These are phyloP conservation scores for Chrysina gloriosa DNA, from an alignment of 2,888 invertebrate genomes.

Conservation along the genomic window DNA sequence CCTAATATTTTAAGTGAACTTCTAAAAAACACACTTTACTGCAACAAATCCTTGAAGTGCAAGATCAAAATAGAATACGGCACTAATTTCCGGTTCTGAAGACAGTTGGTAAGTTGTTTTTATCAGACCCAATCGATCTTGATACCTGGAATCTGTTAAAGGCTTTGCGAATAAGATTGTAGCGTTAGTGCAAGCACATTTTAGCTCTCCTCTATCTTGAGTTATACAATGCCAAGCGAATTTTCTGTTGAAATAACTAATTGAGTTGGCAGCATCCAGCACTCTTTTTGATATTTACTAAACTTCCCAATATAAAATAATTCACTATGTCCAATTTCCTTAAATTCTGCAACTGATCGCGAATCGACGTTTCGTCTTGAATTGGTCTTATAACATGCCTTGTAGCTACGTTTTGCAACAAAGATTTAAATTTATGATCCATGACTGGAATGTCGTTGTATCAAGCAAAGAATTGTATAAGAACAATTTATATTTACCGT, in stretches of 20 bases:
- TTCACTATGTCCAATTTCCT: conserved; percentile 89
- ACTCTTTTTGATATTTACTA: conserved; percentile 73
- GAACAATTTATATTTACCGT: conserved; percentile 68
- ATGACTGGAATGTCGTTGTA: conserved; percentile 72
- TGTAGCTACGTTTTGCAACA: conserved; percentile 90
- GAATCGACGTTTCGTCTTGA: conserved; percentile 68
- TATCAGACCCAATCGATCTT: conserved; percentile 77
- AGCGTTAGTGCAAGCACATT: conserved; percentile 81
- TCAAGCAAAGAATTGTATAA: not conserved
- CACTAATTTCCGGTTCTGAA: conserved; percentile 79
- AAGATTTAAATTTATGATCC: conserved; percentile 93
- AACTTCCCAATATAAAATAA: conserved; percentile 85
- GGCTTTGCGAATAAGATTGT: conserved; percentile 82
- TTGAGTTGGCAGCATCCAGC: conserved; percentile 72
- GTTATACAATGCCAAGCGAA: conserved; percentile 90
- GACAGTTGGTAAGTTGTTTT: conserved; percentile 79
- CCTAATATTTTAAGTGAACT: not conserved
- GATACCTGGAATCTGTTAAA: conserved; percentile 74
- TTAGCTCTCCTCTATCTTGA: conserved; percentile 78
- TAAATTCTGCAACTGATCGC: conserved; percentile 77
- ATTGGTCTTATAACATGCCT: conserved; percentile 86
- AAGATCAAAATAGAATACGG: conserved; percentile 91
- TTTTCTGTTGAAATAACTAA: conserved; percentile 81
- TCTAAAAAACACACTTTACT: conserved; percentile 73
- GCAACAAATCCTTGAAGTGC: conserved; percentile 78